Conservation (phyloP, 2,888 invertebrate genomes). For the Zhuqinia jingwanae region DNA sequence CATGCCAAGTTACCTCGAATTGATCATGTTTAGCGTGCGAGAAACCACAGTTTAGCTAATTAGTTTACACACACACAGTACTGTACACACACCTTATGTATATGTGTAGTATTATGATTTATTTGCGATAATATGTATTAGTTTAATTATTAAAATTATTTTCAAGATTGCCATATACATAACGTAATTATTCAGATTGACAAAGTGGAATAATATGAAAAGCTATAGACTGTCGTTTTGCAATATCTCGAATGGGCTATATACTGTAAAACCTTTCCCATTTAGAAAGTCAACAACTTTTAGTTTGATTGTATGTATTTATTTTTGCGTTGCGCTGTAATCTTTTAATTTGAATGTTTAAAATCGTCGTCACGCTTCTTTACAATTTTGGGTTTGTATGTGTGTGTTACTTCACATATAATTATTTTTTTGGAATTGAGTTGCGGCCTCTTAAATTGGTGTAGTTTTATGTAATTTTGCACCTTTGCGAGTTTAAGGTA, state of each 20-base stretch:
- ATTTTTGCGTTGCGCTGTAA: slow-evolving; percentile 6
- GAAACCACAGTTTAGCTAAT: slow-evolving; percentile 77
- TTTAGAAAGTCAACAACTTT: background rate
- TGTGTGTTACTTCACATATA: slow-evolving; percentile 6
- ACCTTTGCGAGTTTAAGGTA: slow-evolving; percentile 39
- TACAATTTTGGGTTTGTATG: slow-evolving; percentile 20
- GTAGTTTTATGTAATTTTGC: slow-evolving; percentile 40
- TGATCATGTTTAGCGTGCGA: slow-evolving; percentile 78
- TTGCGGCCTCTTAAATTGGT: background rate
- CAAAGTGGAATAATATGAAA: slow-evolving; percentile 25
- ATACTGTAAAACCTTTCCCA: background rate
- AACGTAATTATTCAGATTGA: background rate
- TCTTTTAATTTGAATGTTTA: background rate
- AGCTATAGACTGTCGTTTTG: slow-evolving; percentile 27
- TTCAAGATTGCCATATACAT: slow-evolving; percentile 56
- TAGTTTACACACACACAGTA: background rate
- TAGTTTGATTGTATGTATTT: background rate
- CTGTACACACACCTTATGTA: background rate
- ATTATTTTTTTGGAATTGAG: slow-evolving; percentile 6
- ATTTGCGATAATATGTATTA: too few species aligned
- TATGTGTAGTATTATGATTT: background rate
- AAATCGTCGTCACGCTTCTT: slow-evolving; percentile 35
- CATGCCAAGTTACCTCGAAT: slow-evolving; percentile 78
- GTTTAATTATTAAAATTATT: background rate
- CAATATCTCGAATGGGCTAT: slow-evolving; percentile 11